Evolutionary conservation across 1,140 invertebrate genomes (phyloP).

Genomic region (Elymnias hypermnestra): DNA sequence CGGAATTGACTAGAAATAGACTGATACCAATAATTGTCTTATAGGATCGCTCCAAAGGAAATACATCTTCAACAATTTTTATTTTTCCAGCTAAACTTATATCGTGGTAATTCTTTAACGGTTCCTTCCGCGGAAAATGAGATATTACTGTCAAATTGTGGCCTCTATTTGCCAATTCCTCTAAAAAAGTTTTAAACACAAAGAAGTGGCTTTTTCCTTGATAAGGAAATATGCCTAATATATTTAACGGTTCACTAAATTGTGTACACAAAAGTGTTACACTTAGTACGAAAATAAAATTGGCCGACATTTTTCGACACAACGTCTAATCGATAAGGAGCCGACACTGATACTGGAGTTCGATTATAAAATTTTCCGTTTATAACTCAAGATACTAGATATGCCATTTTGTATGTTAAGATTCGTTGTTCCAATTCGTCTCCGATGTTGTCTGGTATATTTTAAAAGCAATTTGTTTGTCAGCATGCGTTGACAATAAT

Average conservation of each 20-base stretch:
- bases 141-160: constrained; percentile 85
- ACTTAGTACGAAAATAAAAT: too few species aligned
- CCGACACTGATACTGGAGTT: too few species aligned
- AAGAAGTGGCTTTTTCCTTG: constrained; percentile 85
- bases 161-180: constrained; percentile 79
- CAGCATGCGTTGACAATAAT: too few species aligned
- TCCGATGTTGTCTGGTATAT: too few species aligned
- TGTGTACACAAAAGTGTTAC: constrained; percentile 1
- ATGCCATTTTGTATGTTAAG: too few species aligned
- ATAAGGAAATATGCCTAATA: constrained; percentile 82
- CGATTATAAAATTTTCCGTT: too few species aligned
- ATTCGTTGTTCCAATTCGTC: too few species aligned
- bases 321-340: too few species aligned
- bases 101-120: constrained; percentile 77
- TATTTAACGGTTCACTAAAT: constrained; percentile 39
- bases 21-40: constrained; percentile 27
- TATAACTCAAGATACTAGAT: too few species aligned
- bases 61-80: constrained; percentile 36
- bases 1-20: constrained; percentile 29
- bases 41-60: constrained; percentile 38
- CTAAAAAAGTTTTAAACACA: constrained; percentile 80
- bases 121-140: constrained; percentile 77
- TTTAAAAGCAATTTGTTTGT: too few species aligned
- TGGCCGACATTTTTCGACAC: too few species aligned
- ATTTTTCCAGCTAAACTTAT: constrained; percentile 66